A percentile compares a stretch with the other conserved stretches of the same genome.
Evolutionary conservation across 2,113 vertebrate genomes (phyloP).

Genomic region (Corapipo altera): DNA sequence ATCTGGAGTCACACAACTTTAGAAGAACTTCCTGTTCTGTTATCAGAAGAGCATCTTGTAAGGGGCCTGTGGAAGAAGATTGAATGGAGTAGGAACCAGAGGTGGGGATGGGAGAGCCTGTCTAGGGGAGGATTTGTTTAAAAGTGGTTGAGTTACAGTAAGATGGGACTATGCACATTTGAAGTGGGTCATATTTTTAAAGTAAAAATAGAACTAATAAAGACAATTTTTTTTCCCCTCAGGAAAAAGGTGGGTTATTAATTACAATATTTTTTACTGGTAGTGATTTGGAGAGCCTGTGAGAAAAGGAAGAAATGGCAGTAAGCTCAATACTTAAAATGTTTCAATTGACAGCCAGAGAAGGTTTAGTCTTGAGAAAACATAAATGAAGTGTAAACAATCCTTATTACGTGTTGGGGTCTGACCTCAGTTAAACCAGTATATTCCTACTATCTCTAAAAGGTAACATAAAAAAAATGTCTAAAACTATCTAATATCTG

Average conservation of each 20-base stretch:
- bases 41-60: background rate
- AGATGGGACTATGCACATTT: background rate
- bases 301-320: background rate
- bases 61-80: background rate
- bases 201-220: background rate
- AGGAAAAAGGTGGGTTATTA: background rate
- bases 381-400: background rate
- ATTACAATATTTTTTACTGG: background rate
- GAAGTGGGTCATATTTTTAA: background rate
- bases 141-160: background rate
- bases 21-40: slow-evolving; percentile 39
- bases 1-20: background rate
- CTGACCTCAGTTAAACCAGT: background rate
- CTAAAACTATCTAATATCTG: background rate
- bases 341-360: background rate
- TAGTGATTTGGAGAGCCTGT: background rate
- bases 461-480: background rate
- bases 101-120: background rate
- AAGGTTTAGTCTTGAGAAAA: background rate
- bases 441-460: background rate
- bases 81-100: background rate
- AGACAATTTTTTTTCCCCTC: background rate
- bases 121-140: background rate
- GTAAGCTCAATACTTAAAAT: background rate
- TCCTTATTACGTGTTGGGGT: background rate